Evolutionary conservation across 1,140 invertebrate genomes (phyloP).

Genomic region (Zaprionus davidi): DNA sequence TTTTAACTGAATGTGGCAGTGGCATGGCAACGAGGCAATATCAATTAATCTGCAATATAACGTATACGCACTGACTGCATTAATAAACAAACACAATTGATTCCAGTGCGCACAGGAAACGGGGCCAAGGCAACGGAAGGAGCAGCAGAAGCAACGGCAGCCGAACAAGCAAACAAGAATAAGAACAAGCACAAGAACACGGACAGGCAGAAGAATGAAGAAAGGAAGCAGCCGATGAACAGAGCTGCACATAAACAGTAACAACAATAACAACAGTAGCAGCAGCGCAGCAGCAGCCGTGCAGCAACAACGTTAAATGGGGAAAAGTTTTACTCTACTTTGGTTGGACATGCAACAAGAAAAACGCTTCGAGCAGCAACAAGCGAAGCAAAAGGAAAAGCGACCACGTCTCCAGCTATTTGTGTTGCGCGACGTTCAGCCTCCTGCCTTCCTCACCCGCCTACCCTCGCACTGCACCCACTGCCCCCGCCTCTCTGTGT

Average conservation of each 20-base stretch:
- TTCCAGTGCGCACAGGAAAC: conserved; percentile 34
- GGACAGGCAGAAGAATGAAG: not conserved
- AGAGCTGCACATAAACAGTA: not conserved
- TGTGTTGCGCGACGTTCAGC: conserved; percentile 1
- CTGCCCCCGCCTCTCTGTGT: not conserved
- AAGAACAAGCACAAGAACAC: conserved; percentile 23
- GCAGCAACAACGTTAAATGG: conserved; percentile 12
- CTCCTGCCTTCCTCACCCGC: not conserved
- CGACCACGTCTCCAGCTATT: conserved; percentile 40
- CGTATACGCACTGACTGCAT: conserved; percentile 26
- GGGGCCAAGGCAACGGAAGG: conserved; percentile 37
- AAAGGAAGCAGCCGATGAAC: not conserved
- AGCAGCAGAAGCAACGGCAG: conserved; percentile 34
- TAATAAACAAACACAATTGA: conserved; percentile 44
- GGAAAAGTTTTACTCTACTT: conserved; percentile 57
- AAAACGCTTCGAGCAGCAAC: conserved; percentile 41
- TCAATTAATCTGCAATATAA: conserved; percentile 40
- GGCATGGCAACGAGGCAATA: conserved; percentile 4
- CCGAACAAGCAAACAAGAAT: conserved; percentile 7
- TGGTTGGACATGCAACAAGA: conserved; percentile 46
- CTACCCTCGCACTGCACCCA: not conserved
- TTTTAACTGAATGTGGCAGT: conserved; percentile 9
- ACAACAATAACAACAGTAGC: not conserved
- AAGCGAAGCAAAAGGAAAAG: conserved; percentile 28
- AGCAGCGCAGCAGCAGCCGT: not conserved